Percentiles rank a stretch among this genome's conserved stretches.
Evolutionary conservation across 2,113 vertebrate genomes (phyloP).

Genomic region (Gobio gobio): DNA sequence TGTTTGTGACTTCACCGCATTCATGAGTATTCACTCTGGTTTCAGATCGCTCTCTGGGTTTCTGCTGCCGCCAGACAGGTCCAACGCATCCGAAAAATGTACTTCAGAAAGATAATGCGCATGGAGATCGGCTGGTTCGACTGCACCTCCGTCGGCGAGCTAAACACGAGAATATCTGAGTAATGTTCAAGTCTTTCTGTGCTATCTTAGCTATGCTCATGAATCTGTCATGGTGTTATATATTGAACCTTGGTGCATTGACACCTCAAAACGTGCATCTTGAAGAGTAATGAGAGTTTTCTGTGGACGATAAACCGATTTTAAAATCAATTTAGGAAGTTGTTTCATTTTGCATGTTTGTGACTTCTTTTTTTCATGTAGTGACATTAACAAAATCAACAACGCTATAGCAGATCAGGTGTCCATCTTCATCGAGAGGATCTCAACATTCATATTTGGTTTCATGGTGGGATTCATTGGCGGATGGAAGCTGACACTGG

Average conservation of each 20-base stretch:
- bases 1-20: not conserved
- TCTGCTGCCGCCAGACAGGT: slow-evolving; percentile 72
- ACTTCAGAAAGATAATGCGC: slow-evolving; percentile 78
- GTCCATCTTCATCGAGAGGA: slow-evolving; percentile 76
- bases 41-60: slow-evolving; percentile 77
- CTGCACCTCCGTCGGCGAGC: slow-evolving; percentile 77
- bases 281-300: not conserved
- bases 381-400: slow-evolving; percentile 81
- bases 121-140: slow-evolving; percentile 84
- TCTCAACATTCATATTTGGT: slow-evolving; percentile 77
- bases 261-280: not conserved
- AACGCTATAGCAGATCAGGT: slow-evolving; percentile 78
- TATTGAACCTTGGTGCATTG: not conserved
- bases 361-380: slow-evolving; percentile 46
- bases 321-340: not conserved
- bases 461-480: slow-evolving; percentile 80
- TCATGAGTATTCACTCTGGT: not conserved
- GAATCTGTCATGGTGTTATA: slow-evolving; percentile 4
- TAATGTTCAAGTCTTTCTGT: slow-evolving; percentile 54
- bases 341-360: not conserved
- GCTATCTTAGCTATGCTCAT: not conserved
- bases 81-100: slow-evolving; percentile 71
- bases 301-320: not conserved
- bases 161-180: slow-evolving; percentile 82
- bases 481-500: slow-evolving; percentile 80